Evolutionary conservation across 2,888 invertebrate species (phyloP), one percentile per base, ranked within the genome.

Genomic region (Spialia ferax): DNA sequence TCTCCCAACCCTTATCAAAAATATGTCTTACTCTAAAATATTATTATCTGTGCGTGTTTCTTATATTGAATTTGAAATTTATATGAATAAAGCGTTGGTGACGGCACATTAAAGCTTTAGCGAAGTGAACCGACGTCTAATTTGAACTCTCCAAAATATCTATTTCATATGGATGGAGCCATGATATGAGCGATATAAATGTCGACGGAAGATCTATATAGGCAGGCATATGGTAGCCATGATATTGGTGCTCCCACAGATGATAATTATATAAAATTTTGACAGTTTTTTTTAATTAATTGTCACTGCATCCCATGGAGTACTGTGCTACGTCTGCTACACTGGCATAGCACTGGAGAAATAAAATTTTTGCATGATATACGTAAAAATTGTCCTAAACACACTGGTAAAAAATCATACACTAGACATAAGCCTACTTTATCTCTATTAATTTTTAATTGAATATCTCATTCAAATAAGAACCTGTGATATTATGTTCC

Each of bases 11-110:
- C 73, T 80, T 85, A 85, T 85, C 83, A 88, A 88, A 88, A 88
- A 88, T 88, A 88, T 79, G 78, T 73, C 62, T 75, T 79, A 84
- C 77, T 70, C 77, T 82, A 83, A 74, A 73, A 78, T 76, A 48
- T 48, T 48, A 48, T 48, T 48, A 76, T 78, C 79, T 89, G 89
- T 89, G 88, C 91, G 91, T 90, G 89, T 88, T 90, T 89, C 78
- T 77, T 78, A 80, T 63, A 63, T 38, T 54, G 63, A 38, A 48
- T 42, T 68, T 57, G 63, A 63, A 63, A 52, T 32, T 63, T 29
- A 26, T 11, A 29, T 45, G 48, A 61, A 35, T 67, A 61, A 67
- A 67, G 67, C 67, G 61, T 61, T 67, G 48, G 55, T 67, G 61
- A 61, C 61, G 67, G 61, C 55, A 61, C 48, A 7, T 45, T 67